These are phyloP conservation scores for Zaprionus taronus DNA, from an alignment of 1,140 invertebrate species.

Conservation along the genomic window DNA sequence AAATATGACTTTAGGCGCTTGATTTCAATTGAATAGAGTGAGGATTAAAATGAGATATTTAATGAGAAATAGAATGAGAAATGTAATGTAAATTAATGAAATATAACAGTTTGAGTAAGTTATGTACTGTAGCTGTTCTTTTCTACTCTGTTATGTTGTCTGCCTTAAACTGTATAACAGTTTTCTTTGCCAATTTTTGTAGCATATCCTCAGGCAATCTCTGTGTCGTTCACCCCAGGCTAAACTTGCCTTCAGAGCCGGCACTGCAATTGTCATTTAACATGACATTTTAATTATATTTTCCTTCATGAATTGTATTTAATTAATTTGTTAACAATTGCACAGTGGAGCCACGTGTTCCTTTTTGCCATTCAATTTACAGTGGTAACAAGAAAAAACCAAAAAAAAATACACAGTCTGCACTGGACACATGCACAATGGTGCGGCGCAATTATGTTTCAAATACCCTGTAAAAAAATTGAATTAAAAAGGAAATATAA, in stretches of 20 bases:
- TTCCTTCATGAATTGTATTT: constrained; percentile 4
- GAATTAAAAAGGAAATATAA: not conserved
- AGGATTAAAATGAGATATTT: no score
- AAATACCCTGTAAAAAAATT: constrained; percentile 5
- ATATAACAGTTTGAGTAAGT: not conserved
- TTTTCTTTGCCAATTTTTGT: not conserved
- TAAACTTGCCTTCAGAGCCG: not conserved
- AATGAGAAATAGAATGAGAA: no score
- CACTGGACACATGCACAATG: constrained; percentile 26
- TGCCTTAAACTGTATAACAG: not conserved
- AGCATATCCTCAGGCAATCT: not conserved
- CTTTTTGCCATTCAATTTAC: not conserved
- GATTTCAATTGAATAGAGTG: not conserved
- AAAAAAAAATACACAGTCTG: constrained; percentile 16
- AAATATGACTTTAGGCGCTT: not conserved
- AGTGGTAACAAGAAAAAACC: not conserved
- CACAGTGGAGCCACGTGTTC: not conserved
- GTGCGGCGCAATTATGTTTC: constrained; percentile 4
- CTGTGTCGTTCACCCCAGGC: not conserved
- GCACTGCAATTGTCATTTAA: constrained; percentile 14
- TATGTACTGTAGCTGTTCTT: not conserved
- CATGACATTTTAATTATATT: constrained; percentile 43
- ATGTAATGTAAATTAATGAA: no score
- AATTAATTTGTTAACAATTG: constrained; percentile 3
- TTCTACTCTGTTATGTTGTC: not conserved